Conservation (phyloP, 1,140 invertebrate genomes). For the Melanaphis sacchari region DNA sequence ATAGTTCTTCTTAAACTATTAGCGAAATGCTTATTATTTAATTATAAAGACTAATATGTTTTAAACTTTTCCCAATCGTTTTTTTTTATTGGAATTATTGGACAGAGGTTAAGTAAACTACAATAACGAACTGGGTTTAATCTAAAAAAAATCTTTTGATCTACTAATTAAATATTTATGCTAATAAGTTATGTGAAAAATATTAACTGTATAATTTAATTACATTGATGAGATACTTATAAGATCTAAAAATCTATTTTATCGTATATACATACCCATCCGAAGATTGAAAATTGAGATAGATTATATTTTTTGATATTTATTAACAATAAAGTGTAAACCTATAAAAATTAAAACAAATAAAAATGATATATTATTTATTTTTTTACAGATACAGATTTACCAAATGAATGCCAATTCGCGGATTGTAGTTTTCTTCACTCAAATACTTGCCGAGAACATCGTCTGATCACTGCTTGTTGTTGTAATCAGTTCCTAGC, state of each 20-base stretch:
- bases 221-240: not conserved
- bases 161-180: not conserved
- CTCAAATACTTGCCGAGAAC: conserved; percentile 76
- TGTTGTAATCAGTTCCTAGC: conserved; percentile 68
- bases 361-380: not conserved
- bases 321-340: not conserved
- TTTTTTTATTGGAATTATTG: not conserved
- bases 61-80: not conserved
- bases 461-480: conserved; percentile 74
- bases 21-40: not conserved
- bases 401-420: conserved; percentile 71
- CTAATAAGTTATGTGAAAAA: not conserved
- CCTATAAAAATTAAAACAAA: not conserved
- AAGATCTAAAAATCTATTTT: not conserved
- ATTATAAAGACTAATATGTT: not conserved
- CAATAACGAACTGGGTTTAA: not conserved
- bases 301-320: not conserved
- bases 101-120: not conserved
- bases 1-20: not conserved
- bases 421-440: conserved; percentile 76
- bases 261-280: not conserved
- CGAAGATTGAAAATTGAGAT: not conserved
- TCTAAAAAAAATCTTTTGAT: not conserved
- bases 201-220: not conserved
- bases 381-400: conserved; percentile 62